Evolutionary conservation across 1,140 invertebrate genomes (phyloP), one percentile per base, ranked within the genome.

Genomic region (Pachypeltis micranthus): DNA sequence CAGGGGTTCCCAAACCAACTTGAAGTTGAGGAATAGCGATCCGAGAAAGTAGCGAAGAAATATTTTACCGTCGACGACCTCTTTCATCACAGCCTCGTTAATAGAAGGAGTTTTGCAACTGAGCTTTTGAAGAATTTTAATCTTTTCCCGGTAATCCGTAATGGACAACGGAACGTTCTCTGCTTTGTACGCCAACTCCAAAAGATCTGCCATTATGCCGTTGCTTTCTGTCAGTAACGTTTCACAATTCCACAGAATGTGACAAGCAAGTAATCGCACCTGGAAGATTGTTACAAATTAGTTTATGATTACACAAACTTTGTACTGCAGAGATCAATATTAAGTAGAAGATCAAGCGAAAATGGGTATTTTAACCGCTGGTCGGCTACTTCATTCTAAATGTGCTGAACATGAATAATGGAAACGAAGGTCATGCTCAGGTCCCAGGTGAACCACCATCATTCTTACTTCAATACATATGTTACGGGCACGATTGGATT

Each of bases 1-100:
- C 0, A 88, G 76, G n/a, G 91, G 88, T 54, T 88, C 84, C 93
- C 93, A 96, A 0, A 97, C 69, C 23, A 92, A 75, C 68, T 87
- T 87, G 67, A 96, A 95, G 72, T 96, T 96, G 1, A 88, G 76
- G 72, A 88, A 92, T 1, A 96, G 74, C 64, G 84, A 80, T 4
- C 92, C 90, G 4, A 95, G 77, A 62, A 94, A 77, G 71, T 88
- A 93, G 59, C 84, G 78, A 1, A 96, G 69, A 0, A 85, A 81
- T 55, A 81, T 59, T 34, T 54, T 39, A 28, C 23, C 24, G 21
- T 62, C 44, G 1, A 62, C 10, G 23, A n/a, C 25, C 0, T 47
- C 24, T n/a, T 58, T 65, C 3, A 21, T 28, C 1, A 62, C 27
- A 19, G 47, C 29, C 55, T 44, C 12, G 19, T 14, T 25, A 24